These are phyloP conservation scores for Lepidurus apus DNA, from an alignment of 1,140 invertebrate species.

Conservation along the genomic window DNA sequence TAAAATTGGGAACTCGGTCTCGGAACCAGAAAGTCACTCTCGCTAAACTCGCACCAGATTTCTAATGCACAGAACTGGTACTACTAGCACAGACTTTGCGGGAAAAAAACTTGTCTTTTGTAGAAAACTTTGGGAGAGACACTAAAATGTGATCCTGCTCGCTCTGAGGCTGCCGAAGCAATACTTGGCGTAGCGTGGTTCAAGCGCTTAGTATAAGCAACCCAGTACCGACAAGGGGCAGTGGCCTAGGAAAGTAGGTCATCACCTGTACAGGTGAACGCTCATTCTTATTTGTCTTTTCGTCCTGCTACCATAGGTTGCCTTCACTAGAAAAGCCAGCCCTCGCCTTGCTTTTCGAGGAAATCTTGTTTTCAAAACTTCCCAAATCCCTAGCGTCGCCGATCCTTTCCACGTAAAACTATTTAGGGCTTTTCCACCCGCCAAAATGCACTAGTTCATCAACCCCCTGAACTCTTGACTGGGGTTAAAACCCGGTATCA, in stretches of 20 bases:
- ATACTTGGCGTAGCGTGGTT: neutral
- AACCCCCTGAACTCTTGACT: neutral
- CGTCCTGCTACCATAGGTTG: neutral
- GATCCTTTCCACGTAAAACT: neutral
- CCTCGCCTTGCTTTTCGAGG: neutral
- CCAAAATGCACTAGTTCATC: neutral
- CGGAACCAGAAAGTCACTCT: conserved; percentile 16
- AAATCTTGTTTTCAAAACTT: conserved; percentile 20
- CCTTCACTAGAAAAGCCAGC: neutral
- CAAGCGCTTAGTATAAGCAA: neutral
- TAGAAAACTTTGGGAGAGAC: neutral
- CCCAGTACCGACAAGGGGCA: neutral
- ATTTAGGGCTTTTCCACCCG: neutral
- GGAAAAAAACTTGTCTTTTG: neutral
- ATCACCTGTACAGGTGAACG: conserved; percentile 14
- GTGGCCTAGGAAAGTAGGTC: conserved; percentile 12
- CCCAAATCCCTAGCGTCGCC: neutral
- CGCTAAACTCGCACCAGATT: conserved; percentile 1
- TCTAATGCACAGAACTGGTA: neutral
- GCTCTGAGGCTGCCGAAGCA: conserved; percentile 12
- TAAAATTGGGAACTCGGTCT: neutral
- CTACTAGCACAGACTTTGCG: too few species aligned
- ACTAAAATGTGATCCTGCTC: neutral
- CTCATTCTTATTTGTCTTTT: conserved; percentile 9
- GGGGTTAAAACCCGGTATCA: too few species aligned